These are phyloP conservation scores for Scartelaos histophorus DNA, from an alignment of 2,113 vertebrate species.

Conservation along the genomic window DNA sequence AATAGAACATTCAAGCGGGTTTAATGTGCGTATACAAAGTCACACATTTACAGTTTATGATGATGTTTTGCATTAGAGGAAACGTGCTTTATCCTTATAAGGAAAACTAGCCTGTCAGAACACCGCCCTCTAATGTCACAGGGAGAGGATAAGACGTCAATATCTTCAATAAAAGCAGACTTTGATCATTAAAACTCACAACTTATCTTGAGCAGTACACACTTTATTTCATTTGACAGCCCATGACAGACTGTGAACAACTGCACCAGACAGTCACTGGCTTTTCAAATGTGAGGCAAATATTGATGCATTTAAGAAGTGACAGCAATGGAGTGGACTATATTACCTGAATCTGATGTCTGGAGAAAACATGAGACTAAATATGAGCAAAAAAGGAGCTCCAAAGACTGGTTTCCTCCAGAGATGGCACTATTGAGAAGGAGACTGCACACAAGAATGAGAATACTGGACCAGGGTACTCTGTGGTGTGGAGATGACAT, in stretches of 20 bases:
- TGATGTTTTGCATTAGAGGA: neutral
- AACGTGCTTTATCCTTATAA: neutral
- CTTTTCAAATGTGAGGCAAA: neutral
- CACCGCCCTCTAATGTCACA: neutral
- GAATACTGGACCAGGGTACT: neutral
- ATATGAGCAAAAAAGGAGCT: constrained; percentile 27
- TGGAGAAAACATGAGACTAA: neutral
- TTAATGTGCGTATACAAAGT: neutral
- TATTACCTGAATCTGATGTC: neutral
- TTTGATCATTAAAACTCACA: constrained; percentile 21
- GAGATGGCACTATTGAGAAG: constrained; percentile 25
- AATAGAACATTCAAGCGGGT: too few relatives aligned
- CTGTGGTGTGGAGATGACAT: neutral
- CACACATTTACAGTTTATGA: neutral
- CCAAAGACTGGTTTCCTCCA: constrained; percentile 46
- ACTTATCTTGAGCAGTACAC: constrained; percentile 3
- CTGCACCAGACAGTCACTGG: neutral
- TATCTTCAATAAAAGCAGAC: constrained; percentile 22
- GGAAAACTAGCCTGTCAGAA: constrained; percentile 5
- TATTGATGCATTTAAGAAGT: neutral
- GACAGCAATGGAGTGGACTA: constrained; percentile 31
- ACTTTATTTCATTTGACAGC: neutral
- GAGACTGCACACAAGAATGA: constrained; percentile 3
- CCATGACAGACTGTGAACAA: neutral
- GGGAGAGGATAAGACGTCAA: neutral